Evolutionary conservation across 1,140 invertebrate genomes (phyloP).

Genomic region (Monomorium pharaonis): DNA sequence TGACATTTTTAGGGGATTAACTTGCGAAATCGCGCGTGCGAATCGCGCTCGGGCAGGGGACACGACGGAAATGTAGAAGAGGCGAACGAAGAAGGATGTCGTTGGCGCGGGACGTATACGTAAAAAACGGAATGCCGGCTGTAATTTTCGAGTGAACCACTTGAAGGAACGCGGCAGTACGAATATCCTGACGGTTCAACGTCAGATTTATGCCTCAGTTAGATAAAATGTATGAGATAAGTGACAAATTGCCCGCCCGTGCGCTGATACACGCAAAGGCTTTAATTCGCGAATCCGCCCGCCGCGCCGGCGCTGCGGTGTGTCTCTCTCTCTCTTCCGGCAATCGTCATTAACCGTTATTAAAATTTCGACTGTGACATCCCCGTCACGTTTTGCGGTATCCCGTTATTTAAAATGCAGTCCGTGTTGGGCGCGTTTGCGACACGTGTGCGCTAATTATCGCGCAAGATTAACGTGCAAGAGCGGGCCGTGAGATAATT

Average conservation of each 20-base stretch:
- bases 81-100: conserved; percentile 48
- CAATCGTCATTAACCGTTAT: conserved; percentile 39
- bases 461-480: not conserved
- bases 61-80: not conserved
- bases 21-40: not conserved
- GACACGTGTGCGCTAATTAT: conserved; percentile 14
- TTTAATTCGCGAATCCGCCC: not conserved
- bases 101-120: not conserved
- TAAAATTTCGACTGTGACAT: conserved; percentile 47
- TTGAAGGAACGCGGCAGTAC: conserved; percentile 38
- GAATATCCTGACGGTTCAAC: conserved; percentile 23
- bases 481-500: not conserved
- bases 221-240: conserved; percentile 41
- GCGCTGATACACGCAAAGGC: not conserved
- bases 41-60: not conserved
- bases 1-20: not conserved
- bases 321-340: not conserved
- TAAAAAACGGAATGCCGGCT: not conserved
- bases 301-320: not conserved
- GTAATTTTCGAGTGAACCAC: conserved; percentile 20
- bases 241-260: conserved; percentile 12
- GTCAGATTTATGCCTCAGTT: conserved; percentile 52
- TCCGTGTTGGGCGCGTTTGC: not conserved
- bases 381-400: not conserved
- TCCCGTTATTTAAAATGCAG: conserved; percentile 46